Conservation (phyloP, 2,888 invertebrate species). For the Rhagium mordax region DNA sequence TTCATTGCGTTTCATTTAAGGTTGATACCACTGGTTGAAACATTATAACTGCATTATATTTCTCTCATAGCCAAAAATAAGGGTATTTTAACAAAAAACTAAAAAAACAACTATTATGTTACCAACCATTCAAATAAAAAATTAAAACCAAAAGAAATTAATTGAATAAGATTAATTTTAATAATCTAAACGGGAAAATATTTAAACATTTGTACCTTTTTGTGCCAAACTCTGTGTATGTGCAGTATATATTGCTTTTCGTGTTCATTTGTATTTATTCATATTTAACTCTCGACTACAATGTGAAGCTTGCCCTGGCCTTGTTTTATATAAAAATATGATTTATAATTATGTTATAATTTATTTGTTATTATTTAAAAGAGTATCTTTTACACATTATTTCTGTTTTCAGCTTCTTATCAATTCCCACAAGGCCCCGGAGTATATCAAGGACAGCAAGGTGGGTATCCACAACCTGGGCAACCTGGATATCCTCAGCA, state of each 20-base stretch:
- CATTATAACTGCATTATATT: too few relatives aligned
- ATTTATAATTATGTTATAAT: neutral
- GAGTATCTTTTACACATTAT: neutral
- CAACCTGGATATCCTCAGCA: constrained; percentile 40
- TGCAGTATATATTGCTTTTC: neutral
- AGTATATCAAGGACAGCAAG: constrained; percentile 54
- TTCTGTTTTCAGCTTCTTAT: constrained; percentile 68
- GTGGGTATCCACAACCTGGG: constrained; percentile 42
- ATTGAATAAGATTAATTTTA: too few relatives aligned
- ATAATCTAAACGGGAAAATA: too few relatives aligned
- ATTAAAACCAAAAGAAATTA: too few relatives aligned
- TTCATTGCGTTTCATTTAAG: too few relatives aligned
- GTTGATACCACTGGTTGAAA: too few relatives aligned
- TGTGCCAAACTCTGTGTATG: neutral
- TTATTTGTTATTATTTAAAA: too few relatives aligned
- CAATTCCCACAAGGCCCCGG: constrained; percentile 75
- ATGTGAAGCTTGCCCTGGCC: neutral
- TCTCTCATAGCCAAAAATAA: too few relatives aligned
- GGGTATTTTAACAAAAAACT: too few relatives aligned
- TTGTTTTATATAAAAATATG: neutral
- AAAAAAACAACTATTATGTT: too few relatives aligned
- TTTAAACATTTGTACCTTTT: neutral
- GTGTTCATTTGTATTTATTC: neutral
- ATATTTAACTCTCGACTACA: neutral
- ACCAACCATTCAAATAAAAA: too few relatives aligned